phyloP scores from a whole-genome alignment of 1,140 invertebrate species.

The Sycobia sp. region DNA sequence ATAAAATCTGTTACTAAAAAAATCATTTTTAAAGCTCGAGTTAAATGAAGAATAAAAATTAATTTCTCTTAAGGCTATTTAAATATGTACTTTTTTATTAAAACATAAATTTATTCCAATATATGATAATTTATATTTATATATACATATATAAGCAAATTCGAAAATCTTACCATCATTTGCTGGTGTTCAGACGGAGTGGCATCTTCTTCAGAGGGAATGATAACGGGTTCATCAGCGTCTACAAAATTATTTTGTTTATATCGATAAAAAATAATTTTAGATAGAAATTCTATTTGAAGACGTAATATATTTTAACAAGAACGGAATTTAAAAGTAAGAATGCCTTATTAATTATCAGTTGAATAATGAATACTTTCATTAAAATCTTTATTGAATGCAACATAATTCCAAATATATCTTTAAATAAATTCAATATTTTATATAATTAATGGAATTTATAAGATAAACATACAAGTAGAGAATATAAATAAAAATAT shows the following conservation, averaged over 20 bases:
- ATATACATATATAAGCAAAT: neutral
- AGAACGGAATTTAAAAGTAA: too few relatives aligned
- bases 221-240: constrained; percentile 33
- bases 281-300: too few relatives aligned
- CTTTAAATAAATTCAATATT: too few relatives aligned
- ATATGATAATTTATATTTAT: neutral
- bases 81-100: neutral
- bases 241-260: constrained; percentile 17
- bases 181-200: constrained; percentile 28
- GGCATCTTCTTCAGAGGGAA: constrained; percentile 31
- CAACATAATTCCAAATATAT: too few relatives aligned
- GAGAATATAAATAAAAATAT: too few relatives aligned
- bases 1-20: neutral
- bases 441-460: too few relatives aligned
- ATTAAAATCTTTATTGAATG: too few relatives aligned
- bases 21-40: neutral
- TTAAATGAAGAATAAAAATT: neutral
- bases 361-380: too few relatives aligned
- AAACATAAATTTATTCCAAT: neutral
- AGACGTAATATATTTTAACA: too few relatives aligned
- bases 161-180: constrained; percentile 20
- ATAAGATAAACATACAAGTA: too few relatives aligned
- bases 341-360: too few relatives aligned
- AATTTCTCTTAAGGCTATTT: neutral
- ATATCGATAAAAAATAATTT: too few relatives aligned